Percentiles rank a stretch among this genome's conserved stretches.
Evolutionary conservation across 2,888 invertebrate genomes (phyloP).

Genomic region (Standfussiana lucernea): DNA sequence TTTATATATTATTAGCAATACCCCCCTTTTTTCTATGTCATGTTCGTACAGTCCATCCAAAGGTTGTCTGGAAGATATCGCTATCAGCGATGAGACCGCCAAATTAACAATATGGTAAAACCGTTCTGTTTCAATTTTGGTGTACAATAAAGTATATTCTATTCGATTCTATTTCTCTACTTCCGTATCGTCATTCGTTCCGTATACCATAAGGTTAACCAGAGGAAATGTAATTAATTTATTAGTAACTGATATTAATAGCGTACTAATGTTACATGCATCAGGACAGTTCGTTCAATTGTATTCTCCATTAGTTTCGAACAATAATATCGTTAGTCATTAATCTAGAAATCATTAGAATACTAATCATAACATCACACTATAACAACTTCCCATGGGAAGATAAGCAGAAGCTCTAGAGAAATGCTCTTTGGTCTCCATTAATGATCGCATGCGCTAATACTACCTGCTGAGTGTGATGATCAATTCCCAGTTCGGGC

Average conservation of each 20-base stretch:
- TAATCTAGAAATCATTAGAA: conserved; percentile 16
- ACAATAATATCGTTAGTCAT: conserved; percentile 21
- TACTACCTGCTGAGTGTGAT: not conserved
- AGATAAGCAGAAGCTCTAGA: not conserved
- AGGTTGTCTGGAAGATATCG: too few species aligned
- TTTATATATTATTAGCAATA: too few species aligned
- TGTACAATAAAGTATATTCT: too few species aligned
- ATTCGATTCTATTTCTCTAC: too few species aligned
- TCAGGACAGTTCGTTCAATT: conserved; percentile 9
- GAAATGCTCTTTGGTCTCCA: not conserved
- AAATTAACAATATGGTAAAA: too few species aligned
- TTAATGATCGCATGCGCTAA: not conserved
- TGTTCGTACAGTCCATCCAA: too few species aligned
- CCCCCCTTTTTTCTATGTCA: too few species aligned
- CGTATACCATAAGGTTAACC: conserved; percentile 3
- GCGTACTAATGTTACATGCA: conserved; percentile 4
- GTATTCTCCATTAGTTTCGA: conserved; percentile 21
- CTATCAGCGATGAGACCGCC: too few species aligned
- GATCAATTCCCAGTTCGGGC: not conserved
- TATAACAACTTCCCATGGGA: not conserved
- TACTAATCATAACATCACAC: not conserved
- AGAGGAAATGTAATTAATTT: conserved; percentile 11
- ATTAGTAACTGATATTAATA: conserved; percentile 17
- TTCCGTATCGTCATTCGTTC: conserved; percentile 17
- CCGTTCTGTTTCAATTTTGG: too few species aligned